Conservation (phyloP, 2,888 invertebrate genomes). For the Enchytraeus crypticus region DNA sequence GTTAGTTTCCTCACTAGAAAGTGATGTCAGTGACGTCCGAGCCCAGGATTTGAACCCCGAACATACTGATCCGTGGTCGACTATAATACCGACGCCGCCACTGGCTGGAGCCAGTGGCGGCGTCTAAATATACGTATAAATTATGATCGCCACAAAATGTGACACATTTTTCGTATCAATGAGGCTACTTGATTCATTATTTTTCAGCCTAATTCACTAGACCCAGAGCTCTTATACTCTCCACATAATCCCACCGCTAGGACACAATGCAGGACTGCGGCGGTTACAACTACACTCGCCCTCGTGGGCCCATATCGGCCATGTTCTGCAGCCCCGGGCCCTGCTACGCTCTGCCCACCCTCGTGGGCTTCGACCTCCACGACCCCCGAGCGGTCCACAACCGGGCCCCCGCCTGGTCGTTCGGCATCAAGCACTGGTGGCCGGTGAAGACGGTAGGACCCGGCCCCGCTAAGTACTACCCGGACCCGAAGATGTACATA, state of each 20-base stretch:
- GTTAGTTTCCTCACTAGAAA: too few species aligned
- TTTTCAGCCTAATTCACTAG: too few species aligned
- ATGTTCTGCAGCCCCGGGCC: constrained; percentile 36
- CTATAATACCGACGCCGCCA: too few species aligned
- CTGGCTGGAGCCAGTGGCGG: too few species aligned
- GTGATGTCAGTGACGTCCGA: too few species aligned
- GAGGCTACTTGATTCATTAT: too few species aligned
- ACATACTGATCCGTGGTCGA: too few species aligned
- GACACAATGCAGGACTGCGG: not conserved
- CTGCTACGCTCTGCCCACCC: constrained; percentile 32
- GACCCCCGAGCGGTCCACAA: constrained; percentile 31
- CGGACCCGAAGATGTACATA: constrained; percentile 30
- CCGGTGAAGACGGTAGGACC: not conserved
- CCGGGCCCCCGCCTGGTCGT: constrained; percentile 29
- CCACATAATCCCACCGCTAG: not conserved
- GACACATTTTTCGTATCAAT: too few species aligned
- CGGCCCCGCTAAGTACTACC: constrained; percentile 25
- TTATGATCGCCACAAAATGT: too few species aligned
- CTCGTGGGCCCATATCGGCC: constrained; percentile 34
- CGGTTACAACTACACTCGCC: constrained; percentile 32
- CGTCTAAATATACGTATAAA: too few species aligned
- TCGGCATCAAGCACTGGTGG: constrained; percentile 29
- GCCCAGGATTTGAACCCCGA: too few species aligned
- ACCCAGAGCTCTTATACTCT: too few species aligned
- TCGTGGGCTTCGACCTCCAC: constrained; percentile 30